Base-by-base conservation (phyloP, 2,797 vertebrate genomes). In the Neopelma chrysocephalum region DNA sequence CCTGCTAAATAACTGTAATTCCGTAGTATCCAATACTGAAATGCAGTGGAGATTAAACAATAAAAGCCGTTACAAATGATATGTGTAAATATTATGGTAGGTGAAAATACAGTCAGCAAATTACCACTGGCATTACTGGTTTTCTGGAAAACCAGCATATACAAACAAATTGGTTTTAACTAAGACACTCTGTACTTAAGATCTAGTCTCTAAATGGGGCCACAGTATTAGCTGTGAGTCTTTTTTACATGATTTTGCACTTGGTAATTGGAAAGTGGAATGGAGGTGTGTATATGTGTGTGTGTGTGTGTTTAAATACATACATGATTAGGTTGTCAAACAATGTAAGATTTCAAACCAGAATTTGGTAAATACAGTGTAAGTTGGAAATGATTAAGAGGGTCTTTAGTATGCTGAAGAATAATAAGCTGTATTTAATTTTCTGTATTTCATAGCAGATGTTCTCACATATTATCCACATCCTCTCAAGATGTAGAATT, bases 1-100 rank as follows among this genome's bases (percentile, higher is more conserved):
- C 96, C 88, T 95, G 96, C 94, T 97, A 97, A 98, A 96, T 97
- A 98, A 97, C 84, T 97, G 77, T 93, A 97, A 94, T 96, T 94
- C 96, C 93, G 36, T 96, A 96, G 96, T 97, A 97, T 95, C 96
- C 92, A 97, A 97, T 97, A 96, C 87, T 94, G 91, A 97, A 96
- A 96, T 94, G 80, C 82, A 96, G 84, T 91, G 95, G 92, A 97
- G 96, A 98, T 98, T 97, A 97, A 97, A 97, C 93, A 98, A 96
- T 96, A 94, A 97, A 96, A 96, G 90, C 85, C 96, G 96, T 97
- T 98, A 95, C 85, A 90, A 93, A 87, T 87, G 75, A 85, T 93
- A 88, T 97, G 82, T 95, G 94, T 98, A 97, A 98, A 97, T 98
- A 97, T 96, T 97, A 92, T 90, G 90, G 81, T 94, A 85, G 92